Percentiles rank a stretch among this genome's conserved stretches.
These are phyloP conservation scores for Tenthredo amoena DNA, from an alignment of 2,888 invertebrate species.

Conservation along the genomic window DNA sequence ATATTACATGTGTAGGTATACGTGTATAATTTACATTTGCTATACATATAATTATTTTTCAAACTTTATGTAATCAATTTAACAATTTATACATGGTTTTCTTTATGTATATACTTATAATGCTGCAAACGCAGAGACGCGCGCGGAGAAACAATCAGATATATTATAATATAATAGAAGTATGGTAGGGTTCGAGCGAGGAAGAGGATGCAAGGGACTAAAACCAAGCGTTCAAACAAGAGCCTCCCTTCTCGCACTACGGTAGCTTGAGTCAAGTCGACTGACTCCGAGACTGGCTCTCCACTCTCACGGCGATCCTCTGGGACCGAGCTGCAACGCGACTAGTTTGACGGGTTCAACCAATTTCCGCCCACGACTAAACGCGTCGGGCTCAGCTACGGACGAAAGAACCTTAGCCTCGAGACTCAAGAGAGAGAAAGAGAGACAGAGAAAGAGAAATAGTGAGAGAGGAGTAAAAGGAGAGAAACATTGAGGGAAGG, in stretches of 20 bases:
- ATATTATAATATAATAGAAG: not conserved
- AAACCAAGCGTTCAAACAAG: slow-evolving; percentile 11
- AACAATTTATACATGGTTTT: not conserved
- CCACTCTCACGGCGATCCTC: slow-evolving; percentile 46
- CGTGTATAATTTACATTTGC: not conserved
- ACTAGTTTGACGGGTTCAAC: slow-evolving; percentile 72
- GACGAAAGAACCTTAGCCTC: slow-evolving; percentile 33
- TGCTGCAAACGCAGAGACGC: not conserved
- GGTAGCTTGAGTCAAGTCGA: slow-evolving; percentile 40
- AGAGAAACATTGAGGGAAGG: slow-evolving; percentile 17
- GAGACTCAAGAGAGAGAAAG: slow-evolving; percentile 42
- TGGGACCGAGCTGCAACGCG: slow-evolving; percentile 60
- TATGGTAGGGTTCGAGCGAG: not conserved
- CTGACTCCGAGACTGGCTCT: slow-evolving; percentile 49
- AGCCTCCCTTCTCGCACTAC: slow-evolving; percentile 35
- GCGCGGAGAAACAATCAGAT: not conserved
- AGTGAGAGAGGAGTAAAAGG: slow-evolving; percentile 7
- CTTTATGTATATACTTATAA: not conserved
- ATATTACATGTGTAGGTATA: not conserved
- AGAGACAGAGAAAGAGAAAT: slow-evolving; percentile 34
- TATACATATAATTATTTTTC: not conserved
- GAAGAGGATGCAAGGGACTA: not conserved
- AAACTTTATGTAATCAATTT: not conserved
- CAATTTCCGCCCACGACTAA: slow-evolving; percentile 73
- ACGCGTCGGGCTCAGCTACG: slow-evolving; percentile 51